Conservation (phyloP, 2,888 invertebrate genomes). For the Xylota segnis region DNA sequence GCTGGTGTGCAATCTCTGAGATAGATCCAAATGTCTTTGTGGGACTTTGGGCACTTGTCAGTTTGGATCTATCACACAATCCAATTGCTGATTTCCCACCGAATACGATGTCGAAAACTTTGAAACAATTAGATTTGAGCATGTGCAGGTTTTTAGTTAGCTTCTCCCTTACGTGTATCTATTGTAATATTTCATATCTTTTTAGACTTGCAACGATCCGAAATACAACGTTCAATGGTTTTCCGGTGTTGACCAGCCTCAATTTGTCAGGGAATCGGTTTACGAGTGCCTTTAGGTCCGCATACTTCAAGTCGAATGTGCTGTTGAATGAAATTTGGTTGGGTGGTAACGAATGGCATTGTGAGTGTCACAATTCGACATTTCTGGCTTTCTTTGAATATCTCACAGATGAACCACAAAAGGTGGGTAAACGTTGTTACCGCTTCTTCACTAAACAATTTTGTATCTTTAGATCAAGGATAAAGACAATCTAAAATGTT, state of each 20-base stretch:
- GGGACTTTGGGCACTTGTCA: slow-evolving; percentile 86
- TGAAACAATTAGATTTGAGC: slow-evolving; percentile 86
- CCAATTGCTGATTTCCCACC: slow-evolving; percentile 87
- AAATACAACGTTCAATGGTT: slow-evolving; percentile 87
- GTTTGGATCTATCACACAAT: slow-evolving; percentile 89
- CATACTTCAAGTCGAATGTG: slow-evolving; percentile 87
- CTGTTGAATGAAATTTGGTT: slow-evolving; percentile 87
- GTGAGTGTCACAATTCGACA: slow-evolving; percentile 88
- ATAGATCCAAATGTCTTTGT: slow-evolving; percentile 86
- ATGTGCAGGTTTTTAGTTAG: slow-evolving; percentile 81
- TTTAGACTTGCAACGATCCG: slow-evolving; percentile 87
- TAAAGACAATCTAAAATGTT: slow-evolving; percentile 86
- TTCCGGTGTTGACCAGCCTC: slow-evolving; percentile 87
- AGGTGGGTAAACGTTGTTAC: neutral
- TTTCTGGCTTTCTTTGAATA: slow-evolving; percentile 88
- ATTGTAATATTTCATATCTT: slow-evolving; percentile 81
- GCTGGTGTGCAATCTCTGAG: slow-evolving; percentile 88
- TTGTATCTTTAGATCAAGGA: slow-evolving; percentile 80
- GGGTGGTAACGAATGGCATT: slow-evolving; percentile 91
- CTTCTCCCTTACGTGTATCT: neutral
- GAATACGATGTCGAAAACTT: slow-evolving; percentile 86
- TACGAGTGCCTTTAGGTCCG: slow-evolving; percentile 87
- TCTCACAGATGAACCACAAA: slow-evolving; percentile 86
- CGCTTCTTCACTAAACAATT: no score
- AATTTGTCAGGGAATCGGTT: slow-evolving; percentile 90